Evolutionary conservation across 2,113 vertebrate species (phyloP), one percentile per base, ranked within the genome.

Genomic region (Pyrgilauda ruficollis): DNA sequence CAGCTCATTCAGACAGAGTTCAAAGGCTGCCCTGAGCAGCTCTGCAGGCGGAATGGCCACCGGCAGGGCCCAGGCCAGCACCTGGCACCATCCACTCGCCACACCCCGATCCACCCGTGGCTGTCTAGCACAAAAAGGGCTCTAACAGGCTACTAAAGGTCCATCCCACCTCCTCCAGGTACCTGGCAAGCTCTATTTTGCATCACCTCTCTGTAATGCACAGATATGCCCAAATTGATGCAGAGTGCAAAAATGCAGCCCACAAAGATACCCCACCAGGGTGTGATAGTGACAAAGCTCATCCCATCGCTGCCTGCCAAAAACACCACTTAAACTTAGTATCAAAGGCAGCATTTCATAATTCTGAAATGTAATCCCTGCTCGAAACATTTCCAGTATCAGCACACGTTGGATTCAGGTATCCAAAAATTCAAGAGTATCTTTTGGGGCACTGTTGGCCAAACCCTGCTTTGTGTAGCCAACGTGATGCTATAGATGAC

Each of bases 201-300:
- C 55, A 55, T 47, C 39, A 10, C 52, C 33, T 46, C 67, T 49
- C 68, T 46, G 24, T 5, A 27, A 18, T 0, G 1, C 9, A 17
- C 23, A 43, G 27, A 22, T 18, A 39, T 0, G 0, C 28, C 41
- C 74, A 23, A 39, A 27, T 0, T 43, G 33, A 10, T 0, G 7
- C 28, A n/a, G 33, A 12, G 39, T 18, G 20, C 49, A 53, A 21
- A 75, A 41, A 5, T 1, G 18, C 10, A 37, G 79, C 28, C 76
- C 3, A 2, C 30, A 47, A 15, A 59, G 53, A 31, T 2, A 39
- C 4, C 33, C 37, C 52, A 50, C 11, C 8, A 10, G 7, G 13
- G 1, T 15, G n/a, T 31, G 11, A 39, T 22, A 46, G 15, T 55
- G 63, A 37, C 55, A 80, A 64, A 77, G 23, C 46, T 46, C 55